These are phyloP conservation scores for Spisula subtruncata DNA, from an alignment of 2,888 invertebrate genomes.

Conservation along the genomic window DNA sequence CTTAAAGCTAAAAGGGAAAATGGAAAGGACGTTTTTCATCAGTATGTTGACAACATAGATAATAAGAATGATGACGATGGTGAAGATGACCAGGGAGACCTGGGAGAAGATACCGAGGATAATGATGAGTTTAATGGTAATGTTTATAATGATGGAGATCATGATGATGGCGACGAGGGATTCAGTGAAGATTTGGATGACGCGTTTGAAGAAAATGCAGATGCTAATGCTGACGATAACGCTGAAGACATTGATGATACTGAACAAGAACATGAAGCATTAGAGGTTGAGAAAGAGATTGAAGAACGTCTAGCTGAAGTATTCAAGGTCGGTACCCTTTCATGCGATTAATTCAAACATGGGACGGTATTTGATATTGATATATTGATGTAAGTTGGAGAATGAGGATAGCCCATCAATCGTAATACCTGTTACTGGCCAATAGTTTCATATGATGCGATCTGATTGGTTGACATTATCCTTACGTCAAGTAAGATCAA, in stretches of 20 bases:
- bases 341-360: too few relatives aligned
- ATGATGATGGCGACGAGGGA: background rate
- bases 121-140: conserved; percentile 24
- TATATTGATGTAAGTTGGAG: too few relatives aligned
- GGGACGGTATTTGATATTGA: too few relatives aligned
- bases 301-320: conserved; percentile 58
- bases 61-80: conserved; percentile 55
- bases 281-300: conserved; percentile 62
- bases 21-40: conserved; percentile 32
- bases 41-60: conserved; percentile 35
- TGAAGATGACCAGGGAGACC: conserved; percentile 35
- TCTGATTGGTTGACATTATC: too few relatives aligned
- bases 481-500: too few relatives aligned
- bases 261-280: conserved; percentile 49
- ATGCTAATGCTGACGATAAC: conserved; percentile 8
- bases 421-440: too few relatives aligned
- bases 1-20: conserved; percentile 43
- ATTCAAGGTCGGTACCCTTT: conserved; percentile 35
- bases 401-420: too few relatives aligned
- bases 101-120: too few relatives aligned
- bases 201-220: conserved; percentile 50
- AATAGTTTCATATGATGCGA: too few relatives aligned
- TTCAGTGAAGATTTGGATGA: conserved; percentile 30
- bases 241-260: conserved; percentile 35
- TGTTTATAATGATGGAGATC: conserved; percentile 15